These are phyloP conservation scores for Callinectes sapidus DNA, from an alignment of 2,888 invertebrate genomes.

Conservation along the genomic window DNA sequence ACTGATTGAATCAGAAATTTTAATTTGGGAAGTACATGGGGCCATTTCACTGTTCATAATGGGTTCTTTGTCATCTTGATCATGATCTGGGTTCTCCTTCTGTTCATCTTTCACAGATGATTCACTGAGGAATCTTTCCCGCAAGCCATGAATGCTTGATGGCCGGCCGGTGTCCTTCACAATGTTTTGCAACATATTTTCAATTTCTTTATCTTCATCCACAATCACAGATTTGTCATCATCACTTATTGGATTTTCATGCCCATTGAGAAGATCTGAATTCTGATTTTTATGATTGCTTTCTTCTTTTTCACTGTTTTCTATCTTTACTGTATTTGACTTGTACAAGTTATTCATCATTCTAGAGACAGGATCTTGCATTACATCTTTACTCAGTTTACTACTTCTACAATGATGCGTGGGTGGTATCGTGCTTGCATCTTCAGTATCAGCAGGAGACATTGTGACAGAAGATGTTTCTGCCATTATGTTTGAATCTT, in stretches of 20 bases:
- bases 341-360: conserved; percentile 49
- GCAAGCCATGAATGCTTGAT: conserved; percentile 41
- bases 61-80: background rate
- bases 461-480: background rate
- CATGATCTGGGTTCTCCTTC: background rate
- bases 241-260: background rate
- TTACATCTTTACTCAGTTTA: background rate
- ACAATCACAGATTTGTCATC: conserved; percentile 4
- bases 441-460: background rate
- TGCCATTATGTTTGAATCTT: too few species aligned
- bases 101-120: background rate
- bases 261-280: background rate
- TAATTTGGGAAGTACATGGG: background rate
- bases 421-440: background rate
- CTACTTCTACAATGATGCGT: background rate
- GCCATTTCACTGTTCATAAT: background rate
- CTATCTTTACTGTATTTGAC: background rate
- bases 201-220: conserved; percentile 32
- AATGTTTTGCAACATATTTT: conserved; percentile 43
- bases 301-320: background rate
- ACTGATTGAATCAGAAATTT: background rate
- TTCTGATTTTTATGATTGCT: background rate
- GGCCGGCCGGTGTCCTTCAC: conserved; percentile 44
- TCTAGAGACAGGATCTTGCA: background rate
- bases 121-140: background rate